These are phyloP conservation scores for Phylloscopus trochilus DNA, from an alignment of 2,113 vertebrate species.

Conservation along the genomic window DNA sequence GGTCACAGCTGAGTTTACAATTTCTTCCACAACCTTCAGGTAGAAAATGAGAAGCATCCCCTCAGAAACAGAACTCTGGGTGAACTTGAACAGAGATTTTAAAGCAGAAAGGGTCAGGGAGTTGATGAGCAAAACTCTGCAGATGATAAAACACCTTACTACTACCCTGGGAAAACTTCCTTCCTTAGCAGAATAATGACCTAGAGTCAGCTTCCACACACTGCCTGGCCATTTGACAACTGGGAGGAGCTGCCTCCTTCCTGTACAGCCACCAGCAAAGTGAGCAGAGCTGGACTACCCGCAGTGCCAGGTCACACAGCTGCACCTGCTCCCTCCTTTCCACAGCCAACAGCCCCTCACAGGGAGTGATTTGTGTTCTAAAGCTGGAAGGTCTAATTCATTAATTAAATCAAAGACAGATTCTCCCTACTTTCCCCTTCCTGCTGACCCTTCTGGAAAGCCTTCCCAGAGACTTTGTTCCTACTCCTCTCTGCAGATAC, in stretches of 20 bases:
- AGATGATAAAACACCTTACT: neutral
- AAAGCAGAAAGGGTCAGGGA: neutral
- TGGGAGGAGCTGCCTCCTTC: neutral
- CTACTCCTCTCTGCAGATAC: neutral
- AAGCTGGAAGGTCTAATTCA: neutral
- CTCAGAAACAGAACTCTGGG: neutral
- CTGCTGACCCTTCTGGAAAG: neutral
- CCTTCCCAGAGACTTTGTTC: neutral
- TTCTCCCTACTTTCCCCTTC: neutral
- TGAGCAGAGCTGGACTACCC: neutral
- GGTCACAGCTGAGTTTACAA: neutral
- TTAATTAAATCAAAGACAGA: constrained; percentile 13
- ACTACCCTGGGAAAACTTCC: neutral
- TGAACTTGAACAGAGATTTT: neutral
- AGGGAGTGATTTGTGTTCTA: neutral
- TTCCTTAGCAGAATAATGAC: neutral
- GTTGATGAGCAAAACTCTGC: neutral
- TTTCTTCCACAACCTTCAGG: neutral
- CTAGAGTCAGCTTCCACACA: neutral
- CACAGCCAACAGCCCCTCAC: neutral
- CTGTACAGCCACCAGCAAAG: fast-evolving
- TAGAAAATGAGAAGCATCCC: neutral
- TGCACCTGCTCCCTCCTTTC: neutral
- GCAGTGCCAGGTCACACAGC: neutral
- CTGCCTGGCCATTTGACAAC: neutral